These are phyloP conservation scores for Phengaris alcon DNA, from an alignment of 2,888 invertebrate genomes.

Conservation along the genomic window DNA sequence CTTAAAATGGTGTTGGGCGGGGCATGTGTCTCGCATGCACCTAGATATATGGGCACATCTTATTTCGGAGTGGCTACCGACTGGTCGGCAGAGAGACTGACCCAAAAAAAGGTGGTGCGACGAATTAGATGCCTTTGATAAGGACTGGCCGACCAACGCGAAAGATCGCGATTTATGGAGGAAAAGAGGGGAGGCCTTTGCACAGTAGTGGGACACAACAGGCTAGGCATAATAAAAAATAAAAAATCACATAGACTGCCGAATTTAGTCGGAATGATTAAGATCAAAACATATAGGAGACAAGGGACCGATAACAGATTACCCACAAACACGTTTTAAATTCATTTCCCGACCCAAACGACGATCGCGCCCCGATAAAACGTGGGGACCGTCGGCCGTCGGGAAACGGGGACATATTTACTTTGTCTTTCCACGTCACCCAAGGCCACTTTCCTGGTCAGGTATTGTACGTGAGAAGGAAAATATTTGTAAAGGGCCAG, in stretches of 20 bases:
- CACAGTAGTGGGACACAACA: too few species aligned
- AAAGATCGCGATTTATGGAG: too few species aligned
- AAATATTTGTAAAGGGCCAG: constrained; percentile 74
- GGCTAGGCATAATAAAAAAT: too few species aligned
- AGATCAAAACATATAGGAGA: constrained; percentile 66
- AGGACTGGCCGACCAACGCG: too few species aligned
- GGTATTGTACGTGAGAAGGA: constrained; percentile 75
- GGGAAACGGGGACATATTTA: constrained; percentile 77
- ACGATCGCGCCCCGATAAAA: constrained; percentile 78
- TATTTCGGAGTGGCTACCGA: too few species aligned
- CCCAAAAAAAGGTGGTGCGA: too few species aligned
- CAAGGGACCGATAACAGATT: constrained; percentile 80
- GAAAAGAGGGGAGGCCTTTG: too few species aligned
- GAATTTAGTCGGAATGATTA: constrained; percentile 68
- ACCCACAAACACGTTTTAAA: constrained; percentile 80
- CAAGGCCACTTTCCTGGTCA: constrained; percentile 74
- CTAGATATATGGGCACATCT: too few species aligned
- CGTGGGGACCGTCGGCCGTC: constrained; percentile 73
- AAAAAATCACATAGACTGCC: constrained; percentile 41
- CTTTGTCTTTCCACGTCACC: constrained; percentile 72
- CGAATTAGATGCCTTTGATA: too few species aligned
- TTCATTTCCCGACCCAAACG: constrained; percentile 78
- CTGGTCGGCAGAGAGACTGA: too few species aligned
- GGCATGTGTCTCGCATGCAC: too few species aligned
- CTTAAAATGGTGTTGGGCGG: too few species aligned